Evolutionary conservation across 2,113 vertebrate genomes (phyloP).

Genomic region (Hassar affinis): DNA sequence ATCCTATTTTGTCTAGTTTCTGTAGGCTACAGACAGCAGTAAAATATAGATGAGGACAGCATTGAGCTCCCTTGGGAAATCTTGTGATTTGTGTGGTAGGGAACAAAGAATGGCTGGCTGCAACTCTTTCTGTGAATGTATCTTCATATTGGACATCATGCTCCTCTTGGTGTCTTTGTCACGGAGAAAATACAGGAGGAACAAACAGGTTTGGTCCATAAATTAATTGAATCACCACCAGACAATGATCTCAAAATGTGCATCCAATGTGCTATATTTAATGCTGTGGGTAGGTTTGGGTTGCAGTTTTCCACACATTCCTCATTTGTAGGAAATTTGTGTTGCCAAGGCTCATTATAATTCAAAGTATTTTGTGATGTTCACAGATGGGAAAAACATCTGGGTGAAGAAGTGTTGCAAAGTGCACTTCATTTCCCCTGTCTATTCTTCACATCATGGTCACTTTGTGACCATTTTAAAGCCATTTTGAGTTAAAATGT

Average conservation of each 20-base stretch:
- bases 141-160: slow-evolving; percentile 63
- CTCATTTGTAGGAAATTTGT: slow-evolving; percentile 41
- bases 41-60: slow-evolving; percentile 52
- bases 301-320: slow-evolving; percentile 39
- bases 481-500: slow-evolving; percentile 18
- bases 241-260: background rate
- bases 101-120: slow-evolving; percentile 66
- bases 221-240: slow-evolving; percentile 7
- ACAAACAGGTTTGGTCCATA: slow-evolving; percentile 41
- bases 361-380: slow-evolving; percentile 17
- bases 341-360: slow-evolving; percentile 50
- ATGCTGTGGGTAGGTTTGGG: background rate
- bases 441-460: slow-evolving; percentile 8
- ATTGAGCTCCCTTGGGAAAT: slow-evolving; percentile 69
- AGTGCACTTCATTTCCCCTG: slow-evolving; percentile 1
- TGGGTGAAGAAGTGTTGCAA: slow-evolving; percentile 27
- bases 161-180: slow-evolving; percentile 52
- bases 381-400: slow-evolving; percentile 37
- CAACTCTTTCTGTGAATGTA: slow-evolving; percentile 64
- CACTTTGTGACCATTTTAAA: slow-evolving; percentile 4
- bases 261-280: background rate
- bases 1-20: slow-evolving; percentile 63
- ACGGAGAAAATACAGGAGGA: slow-evolving; percentile 55
- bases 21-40: slow-evolving; percentile 55
- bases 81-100: slow-evolving; percentile 70